These are phyloP conservation scores for Daphoenositta chrysoptera DNA, from an alignment of 2,113 vertebrate species.

Conservation along the genomic window DNA sequence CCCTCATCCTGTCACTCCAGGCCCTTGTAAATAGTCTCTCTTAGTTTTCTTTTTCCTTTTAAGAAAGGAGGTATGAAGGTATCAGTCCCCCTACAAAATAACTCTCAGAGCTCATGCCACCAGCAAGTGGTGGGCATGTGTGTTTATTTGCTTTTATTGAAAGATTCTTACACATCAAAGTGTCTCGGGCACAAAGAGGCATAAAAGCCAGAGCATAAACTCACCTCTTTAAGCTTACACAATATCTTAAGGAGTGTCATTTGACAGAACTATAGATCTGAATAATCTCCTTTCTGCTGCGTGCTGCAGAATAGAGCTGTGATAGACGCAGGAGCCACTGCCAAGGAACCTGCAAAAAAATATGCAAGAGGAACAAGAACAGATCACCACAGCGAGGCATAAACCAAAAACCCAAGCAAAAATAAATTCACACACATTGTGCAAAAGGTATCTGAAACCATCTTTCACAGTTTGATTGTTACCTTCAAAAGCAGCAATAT, in stretches of 20 bases:
- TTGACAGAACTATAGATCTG: slow-evolving; percentile 11
- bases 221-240: background rate
- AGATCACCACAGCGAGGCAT: background rate
- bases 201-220: background rate
- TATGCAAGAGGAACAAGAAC: background rate
- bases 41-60: background rate
- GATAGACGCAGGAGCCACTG: background rate
- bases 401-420: background rate
- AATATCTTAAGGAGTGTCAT: background rate
- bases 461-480: background rate
- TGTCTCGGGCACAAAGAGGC: background rate
- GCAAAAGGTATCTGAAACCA: background rate
- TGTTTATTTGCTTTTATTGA: background rate
- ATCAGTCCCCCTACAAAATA: background rate
- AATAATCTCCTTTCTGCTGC: background rate
- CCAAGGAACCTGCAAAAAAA: slow-evolving; percentile 17
- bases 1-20: background rate
- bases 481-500: background rate
- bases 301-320: background rate
- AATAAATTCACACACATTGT: background rate
- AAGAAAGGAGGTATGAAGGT: background rate
- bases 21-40: background rate
- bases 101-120: background rate
- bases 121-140: accelerated
- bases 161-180: background rate